These are phyloP conservation scores for Taxidea taxus DNA, from an alignment of 2,113 vertebrate genomes.

Conservation along the genomic window DNA sequence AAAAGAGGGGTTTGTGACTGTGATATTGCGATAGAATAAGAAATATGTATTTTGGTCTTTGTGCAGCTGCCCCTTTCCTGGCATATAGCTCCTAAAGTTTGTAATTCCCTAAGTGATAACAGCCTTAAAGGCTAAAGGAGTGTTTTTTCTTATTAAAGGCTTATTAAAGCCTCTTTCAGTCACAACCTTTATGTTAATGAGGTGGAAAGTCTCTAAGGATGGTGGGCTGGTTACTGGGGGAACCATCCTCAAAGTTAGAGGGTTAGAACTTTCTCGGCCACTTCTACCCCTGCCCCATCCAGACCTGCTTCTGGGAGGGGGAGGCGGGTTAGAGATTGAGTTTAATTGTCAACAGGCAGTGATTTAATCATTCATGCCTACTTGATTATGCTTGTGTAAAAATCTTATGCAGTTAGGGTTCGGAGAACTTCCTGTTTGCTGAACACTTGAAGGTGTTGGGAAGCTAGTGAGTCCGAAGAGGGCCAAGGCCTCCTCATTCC, in stretches of 20 bases:
- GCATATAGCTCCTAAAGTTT: not conserved
- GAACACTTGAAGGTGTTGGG: not conserved
- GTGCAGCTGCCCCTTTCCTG: too few relatives aligned
- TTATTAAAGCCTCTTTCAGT: not conserved
- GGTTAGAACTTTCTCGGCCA: not conserved
- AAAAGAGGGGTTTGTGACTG: not conserved
- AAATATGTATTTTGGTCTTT: not conserved
- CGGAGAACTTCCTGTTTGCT: not conserved
- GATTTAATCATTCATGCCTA: not conserved
- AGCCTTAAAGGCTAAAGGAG: not conserved
- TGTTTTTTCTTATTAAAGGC: not conserved
- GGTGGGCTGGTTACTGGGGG: not conserved
- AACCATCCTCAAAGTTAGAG: not conserved
- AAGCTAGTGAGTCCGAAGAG: not conserved
- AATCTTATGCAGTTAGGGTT: not conserved
- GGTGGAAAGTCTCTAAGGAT: not conserved
- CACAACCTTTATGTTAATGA: not conserved
- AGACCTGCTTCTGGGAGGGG: not conserved
- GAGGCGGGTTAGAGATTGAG: not conserved
- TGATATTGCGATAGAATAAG: not conserved
- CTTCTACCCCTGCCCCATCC: not conserved
- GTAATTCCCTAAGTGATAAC: not conserved
- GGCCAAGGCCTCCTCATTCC: not conserved
- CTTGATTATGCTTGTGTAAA: not conserved
- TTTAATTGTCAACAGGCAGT: not conserved